Conservation (phyloP, 2,797 vertebrate genomes). For the Xerus rutilus region DNA sequence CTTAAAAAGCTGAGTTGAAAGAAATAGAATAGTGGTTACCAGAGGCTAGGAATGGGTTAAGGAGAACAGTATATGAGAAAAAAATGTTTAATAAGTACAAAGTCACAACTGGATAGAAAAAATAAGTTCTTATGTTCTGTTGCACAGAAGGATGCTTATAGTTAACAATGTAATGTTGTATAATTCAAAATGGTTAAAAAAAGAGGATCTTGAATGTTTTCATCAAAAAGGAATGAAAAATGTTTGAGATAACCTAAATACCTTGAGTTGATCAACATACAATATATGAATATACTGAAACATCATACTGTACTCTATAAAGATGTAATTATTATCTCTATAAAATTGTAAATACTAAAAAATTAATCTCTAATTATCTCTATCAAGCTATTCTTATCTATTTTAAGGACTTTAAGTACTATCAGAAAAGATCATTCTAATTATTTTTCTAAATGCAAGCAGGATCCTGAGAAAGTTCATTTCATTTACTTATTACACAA, state of each 20-base stretch:
- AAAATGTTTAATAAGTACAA: background rate
- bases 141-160: background rate
- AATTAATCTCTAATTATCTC: background rate
- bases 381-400: background rate
- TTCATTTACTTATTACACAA: conserved; percentile 20
- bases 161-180: background rate
- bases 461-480: background rate
- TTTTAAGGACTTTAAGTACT: background rate
- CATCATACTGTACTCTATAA: background rate
- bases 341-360: background rate
- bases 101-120: background rate
- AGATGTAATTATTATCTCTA: background rate
- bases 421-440: background rate
- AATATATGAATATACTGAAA: background rate
- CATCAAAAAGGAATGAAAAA: background rate
- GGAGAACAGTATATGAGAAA: background rate
- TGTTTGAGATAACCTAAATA: background rate
- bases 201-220: background rate
- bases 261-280: background rate
- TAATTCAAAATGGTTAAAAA: background rate
- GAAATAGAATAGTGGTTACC: background rate
- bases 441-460: background rate
- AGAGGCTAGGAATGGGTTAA: no score
- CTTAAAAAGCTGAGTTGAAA: background rate
- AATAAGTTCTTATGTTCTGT: no score